Base-by-base conservation (phyloP, 2,888 invertebrate genomes). In the Clistopyga incitator region DNA sequence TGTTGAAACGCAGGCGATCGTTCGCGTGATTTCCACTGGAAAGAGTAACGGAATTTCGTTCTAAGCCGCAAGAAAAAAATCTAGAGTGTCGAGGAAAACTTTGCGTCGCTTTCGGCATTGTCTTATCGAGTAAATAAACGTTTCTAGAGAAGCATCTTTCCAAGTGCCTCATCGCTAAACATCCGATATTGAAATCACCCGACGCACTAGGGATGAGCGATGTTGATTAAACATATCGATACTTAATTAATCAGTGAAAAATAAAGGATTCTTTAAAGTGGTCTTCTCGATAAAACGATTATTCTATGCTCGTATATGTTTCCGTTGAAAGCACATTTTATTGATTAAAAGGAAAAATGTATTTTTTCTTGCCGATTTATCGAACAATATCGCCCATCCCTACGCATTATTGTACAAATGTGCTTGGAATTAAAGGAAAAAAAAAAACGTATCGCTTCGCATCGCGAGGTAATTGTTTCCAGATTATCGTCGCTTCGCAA, bases 91-190 rank as follows among this genome's bases (percentile, higher is more conserved):
- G 18, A 38, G 10, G 18, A 61, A 61, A 29, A 4, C n/a, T 61
- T 18, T n/a, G 38, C 18, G n/a, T 2, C 15, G 71, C 38, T 38
- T 54, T 50, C 18, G 18, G 6, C 6, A 6, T 8, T 18, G 50
- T 50, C 47, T 47, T 15, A 47, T 47, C 6, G 11, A 45, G 15
- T 45, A n/a, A 50, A 50, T n/a, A 0, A 50, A 54, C 23, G 54
- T 54, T 54, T 8, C 10, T 54, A 25, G 11, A 54, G 13, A 15
- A 81, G 38, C 6, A 67, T 77, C 45, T 72, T 61, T 64, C 52
- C 72, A 70, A 70, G 61, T 78, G 74, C 47, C 75, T 74, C 67
- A 59, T 59, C 11, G 52, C 50, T 11, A 18, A 13, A 38, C 6
- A 64, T 42, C 18, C 64, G 64, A 64, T 64, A 38, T 64, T 20